phyloP scores from a whole-genome alignment of 1,140 invertebrate genomes.

The Drosophila navojoa region DNA sequence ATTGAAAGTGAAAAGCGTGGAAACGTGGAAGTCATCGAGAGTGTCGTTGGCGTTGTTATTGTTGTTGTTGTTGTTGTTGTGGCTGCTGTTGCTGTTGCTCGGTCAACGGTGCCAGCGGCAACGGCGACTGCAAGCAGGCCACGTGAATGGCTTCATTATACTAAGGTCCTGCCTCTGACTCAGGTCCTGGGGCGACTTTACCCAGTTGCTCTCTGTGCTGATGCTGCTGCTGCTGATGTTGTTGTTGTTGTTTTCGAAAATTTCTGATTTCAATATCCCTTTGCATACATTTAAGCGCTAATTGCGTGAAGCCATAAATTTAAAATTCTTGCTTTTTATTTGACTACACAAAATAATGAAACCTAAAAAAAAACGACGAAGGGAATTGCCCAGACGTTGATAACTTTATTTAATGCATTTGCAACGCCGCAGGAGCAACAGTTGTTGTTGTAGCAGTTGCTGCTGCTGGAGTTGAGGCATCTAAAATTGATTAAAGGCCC shows the following conservation, averaged over 20 bases:
- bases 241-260: slow-evolving; percentile 36
- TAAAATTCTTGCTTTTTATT: slow-evolving; percentile 67
- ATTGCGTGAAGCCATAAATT: slow-evolving; percentile 83
- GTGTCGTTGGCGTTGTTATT: slow-evolving; percentile 51
- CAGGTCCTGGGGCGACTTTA: slow-evolving; percentile 26
- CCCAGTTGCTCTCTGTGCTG: not conserved
- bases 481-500: slow-evolving; percentile 21
- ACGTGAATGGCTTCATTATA: slow-evolving; percentile 68
- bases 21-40: slow-evolving; percentile 81
- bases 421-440: slow-evolving; percentile 64
- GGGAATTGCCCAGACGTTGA: slow-evolving; percentile 45
- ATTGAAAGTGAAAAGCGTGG: slow-evolving; percentile 84
- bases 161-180: slow-evolving; percentile 53
- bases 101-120: slow-evolving; percentile 52
- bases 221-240: slow-evolving; percentile 9
- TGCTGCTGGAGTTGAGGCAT: slow-evolving; percentile 5
- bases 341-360: slow-evolving; percentile 27
- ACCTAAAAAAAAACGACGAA: slow-evolving; percentile 19
- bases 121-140: slow-evolving; percentile 15
- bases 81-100: slow-evolving; percentile 43
- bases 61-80: slow-evolving; percentile 5
- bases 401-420: slow-evolving; percentile 80
- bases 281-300: slow-evolving; percentile 81
- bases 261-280: slow-evolving; percentile 71
- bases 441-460: slow-evolving; percentile 43